Percentiles rank a stretch among this genome's conserved stretches.
Conservation (phyloP, 2,888 invertebrate species). For the Mactromeris polynyma region DNA sequence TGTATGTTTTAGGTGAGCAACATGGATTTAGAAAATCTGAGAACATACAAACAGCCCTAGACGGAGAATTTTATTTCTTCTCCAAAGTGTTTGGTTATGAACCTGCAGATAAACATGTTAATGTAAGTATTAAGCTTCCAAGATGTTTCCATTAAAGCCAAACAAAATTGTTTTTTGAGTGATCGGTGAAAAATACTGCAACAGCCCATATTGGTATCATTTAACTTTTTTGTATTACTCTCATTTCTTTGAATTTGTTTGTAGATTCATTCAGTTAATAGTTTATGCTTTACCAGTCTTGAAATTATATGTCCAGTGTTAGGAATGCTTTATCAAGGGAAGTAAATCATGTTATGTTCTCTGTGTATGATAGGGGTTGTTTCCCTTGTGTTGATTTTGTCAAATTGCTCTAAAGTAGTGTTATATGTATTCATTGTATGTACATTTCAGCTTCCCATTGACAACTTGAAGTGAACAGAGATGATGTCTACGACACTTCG, state of each 20-base stretch:
- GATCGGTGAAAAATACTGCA: too few relatives aligned
- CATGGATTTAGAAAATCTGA: slow-evolving; percentile 88
- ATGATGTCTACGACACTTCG: not conserved
- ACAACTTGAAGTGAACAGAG: slow-evolving; percentile 28
- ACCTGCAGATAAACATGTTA: slow-evolving; percentile 78
- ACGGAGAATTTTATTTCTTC: slow-evolving; percentile 87
- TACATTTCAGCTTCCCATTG: slow-evolving; percentile 38
- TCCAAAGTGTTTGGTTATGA: slow-evolving; percentile 84
- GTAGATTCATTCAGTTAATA: too few relatives aligned
- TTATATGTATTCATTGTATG: not conserved
- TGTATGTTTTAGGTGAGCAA: slow-evolving; percentile 85
- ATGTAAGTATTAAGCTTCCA: too few relatives aligned
- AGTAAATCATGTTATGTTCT: not conserved
- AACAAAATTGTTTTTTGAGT: not conserved
- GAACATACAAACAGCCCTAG: slow-evolving; percentile 86
- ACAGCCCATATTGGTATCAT: too few relatives aligned
- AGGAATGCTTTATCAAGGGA: not conserved
- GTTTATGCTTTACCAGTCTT: too few relatives aligned
- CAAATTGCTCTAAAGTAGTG: not conserved
- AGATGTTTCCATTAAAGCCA: not conserved
- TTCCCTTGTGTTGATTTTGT: not conserved
- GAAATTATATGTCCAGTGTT: not conserved
- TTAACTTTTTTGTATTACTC: not conserved
- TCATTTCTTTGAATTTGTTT: not conserved
- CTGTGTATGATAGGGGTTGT: not conserved